Base-by-base conservation (phyloP, 2,888 invertebrate genomes). In the Philereme transversata region DNA sequence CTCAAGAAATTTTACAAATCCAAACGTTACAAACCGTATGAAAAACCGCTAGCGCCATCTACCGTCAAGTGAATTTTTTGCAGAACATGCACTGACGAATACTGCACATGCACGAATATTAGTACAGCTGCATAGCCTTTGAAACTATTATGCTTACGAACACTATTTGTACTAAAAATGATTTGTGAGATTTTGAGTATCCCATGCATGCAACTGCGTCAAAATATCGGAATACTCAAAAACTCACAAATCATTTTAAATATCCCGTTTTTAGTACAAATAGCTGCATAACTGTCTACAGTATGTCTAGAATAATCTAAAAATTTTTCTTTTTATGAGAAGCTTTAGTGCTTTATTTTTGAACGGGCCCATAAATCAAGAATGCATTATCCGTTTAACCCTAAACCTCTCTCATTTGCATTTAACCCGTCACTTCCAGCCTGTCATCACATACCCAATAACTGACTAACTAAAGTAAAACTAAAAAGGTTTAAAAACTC, bases 401-500 rank as follows among this genome's bases (percentile, higher is more conserved):
- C 69, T 60, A 60, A 48, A 63, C 68, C 71, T 65, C 51, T 60
- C 62, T 60, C 60, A 67, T 65, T 67, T 67, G 65, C 65, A 65
- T 67, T 70, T 58, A 71, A 69, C 69, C 71, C 67, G 61, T 70
- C 74, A 70, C 59, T 62, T 54, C 50, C 35, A 49, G 54, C 65
- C 60, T 71, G 68, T 78, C 78, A 71, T 63, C 77, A 56, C 68
- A 6, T 49, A 46, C 62, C 61, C 63, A 67, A 68, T 62, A 70
- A 62, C 64, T 53, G 54, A 55, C 72, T 60, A 52, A 55, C 72
- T 60, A 49, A 70, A 60, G 59, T 63, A 63, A 62, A 70, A 69
- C 60, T 56, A 67, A 65, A 79, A 78, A 77, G 75, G 75, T 74
- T 71, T 78, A 82, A 85, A 59, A 87, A 84, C 78, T 70, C 72